phyloP scores from a whole-genome alignment of 2,888 invertebrate genomes.

The Cybosia mesomella region DNA sequence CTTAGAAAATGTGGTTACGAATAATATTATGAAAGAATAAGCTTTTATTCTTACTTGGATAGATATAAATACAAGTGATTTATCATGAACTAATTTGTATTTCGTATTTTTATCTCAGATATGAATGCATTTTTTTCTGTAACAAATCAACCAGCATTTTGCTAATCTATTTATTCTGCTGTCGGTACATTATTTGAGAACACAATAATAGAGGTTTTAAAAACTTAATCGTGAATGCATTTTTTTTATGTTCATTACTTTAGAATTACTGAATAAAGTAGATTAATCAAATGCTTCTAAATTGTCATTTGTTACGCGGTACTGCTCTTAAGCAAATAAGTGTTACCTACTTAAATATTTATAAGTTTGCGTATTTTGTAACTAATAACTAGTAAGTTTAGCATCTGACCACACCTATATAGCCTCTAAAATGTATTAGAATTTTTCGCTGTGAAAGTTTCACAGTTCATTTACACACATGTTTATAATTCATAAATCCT shows the following conservation, averaged over 20 bases:
- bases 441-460: not conserved
- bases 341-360: not conserved
- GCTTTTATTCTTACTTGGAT: not conserved
- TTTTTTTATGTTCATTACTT: not conserved
- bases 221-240: not conserved
- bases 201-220: not conserved
- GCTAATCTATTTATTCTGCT: not conserved
- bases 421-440: not conserved
- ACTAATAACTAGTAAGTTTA: not conserved
- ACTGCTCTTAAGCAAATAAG: not conserved
- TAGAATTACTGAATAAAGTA: not conserved
- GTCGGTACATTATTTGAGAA: not conserved
- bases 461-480: not conserved
- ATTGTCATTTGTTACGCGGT: conserved; percentile 1
- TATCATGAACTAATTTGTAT: not conserved
- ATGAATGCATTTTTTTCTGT: not conserved
- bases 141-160: not conserved
- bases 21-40: not conserved
- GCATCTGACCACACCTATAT: not conserved
- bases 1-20: not conserved
- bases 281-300: not conserved
- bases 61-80: not conserved
- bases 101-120: conserved; percentile 1
- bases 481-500: not conserved
- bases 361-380: not conserved